Percentiles rank a stretch among this genome's conserved stretches.
Conservation (phyloP, 2,888 invertebrate species). For the Alcis repandata region DNA sequence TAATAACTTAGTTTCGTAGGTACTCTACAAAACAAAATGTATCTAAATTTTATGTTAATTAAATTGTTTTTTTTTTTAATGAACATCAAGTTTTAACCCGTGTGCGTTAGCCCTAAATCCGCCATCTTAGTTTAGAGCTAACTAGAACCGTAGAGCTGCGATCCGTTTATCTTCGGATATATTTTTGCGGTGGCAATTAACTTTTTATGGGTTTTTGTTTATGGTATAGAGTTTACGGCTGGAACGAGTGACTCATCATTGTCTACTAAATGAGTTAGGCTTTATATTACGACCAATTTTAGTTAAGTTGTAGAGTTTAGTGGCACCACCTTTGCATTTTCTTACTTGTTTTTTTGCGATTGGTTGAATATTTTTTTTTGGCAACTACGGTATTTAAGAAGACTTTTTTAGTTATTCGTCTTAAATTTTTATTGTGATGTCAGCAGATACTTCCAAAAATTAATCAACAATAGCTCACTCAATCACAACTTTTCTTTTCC, state of each 20-base stretch:
- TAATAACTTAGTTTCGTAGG: no score
- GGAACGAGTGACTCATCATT: conserved; percentile 43
- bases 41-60: no score
- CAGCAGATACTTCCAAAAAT: no score
- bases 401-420: no score
- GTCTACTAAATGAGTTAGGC: conserved; percentile 18
- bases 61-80: no score
- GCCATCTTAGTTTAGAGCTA: conserved; percentile 76
- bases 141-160: conserved; percentile 59
- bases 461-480: no score
- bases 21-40: no score
- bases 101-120: conserved; percentile 42
- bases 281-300: conserved; percentile 1
- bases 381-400: no score
- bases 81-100: no score
- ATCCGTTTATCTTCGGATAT: conserved; percentile 53
- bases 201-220: conserved; percentile 48
- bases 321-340: not conserved
- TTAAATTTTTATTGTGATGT: no score
- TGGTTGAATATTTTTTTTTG: no score
- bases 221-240: conserved; percentile 35
- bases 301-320: not conserved
- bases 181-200: conserved; percentile 50
- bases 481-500: not conserved
- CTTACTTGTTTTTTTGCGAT: not conserved